A percentile compares a stretch with the other conserved stretches of the same genome.
Conservation (phyloP, 1,140 invertebrate species). For the Listronotus oregonensis region DNA sequence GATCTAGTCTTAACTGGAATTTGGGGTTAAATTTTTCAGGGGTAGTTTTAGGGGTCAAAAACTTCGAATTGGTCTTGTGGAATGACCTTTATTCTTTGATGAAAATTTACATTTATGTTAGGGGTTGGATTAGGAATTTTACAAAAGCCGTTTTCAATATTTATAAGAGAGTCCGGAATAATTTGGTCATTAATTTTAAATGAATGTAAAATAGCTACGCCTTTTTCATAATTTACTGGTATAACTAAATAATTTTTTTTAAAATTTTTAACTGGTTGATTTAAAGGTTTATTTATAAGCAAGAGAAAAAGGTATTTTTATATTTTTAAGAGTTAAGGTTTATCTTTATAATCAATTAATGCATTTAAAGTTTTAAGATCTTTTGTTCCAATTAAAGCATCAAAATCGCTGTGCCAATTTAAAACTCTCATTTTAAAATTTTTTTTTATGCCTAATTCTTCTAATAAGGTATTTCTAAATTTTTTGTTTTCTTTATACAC, state of each 20-base stretch:
- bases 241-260: background rate
- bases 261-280: too few species aligned
- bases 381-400: constrained; percentile 6
- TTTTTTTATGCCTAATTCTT: constrained; percentile 11
- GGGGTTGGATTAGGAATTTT: constrained; percentile 17
- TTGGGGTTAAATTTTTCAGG: background rate
- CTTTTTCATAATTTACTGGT: constrained; percentile 3
- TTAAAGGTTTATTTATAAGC: too few species aligned
- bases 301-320: background rate
- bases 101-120: constrained; percentile 8
- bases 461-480: background rate
- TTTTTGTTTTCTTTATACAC: constrained; percentile 4
- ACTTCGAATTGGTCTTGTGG: constrained; percentile 6
- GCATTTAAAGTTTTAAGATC: background rate
- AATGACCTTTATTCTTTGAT: constrained; percentile 14
- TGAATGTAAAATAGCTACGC: background rate
- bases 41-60: background rate
- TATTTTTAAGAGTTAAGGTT: constrained; percentile 1
- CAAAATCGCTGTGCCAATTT: constrained; percentile 17
- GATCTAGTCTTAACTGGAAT: constrained; percentile 1
- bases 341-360: constrained; percentile 5
- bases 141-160: constrained; percentile 10
- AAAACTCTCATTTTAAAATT: constrained; percentile 6
- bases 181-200: background rate
- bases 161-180: constrained; percentile 8